Conservation (phyloP, 2,797 vertebrate genomes). For the Spinus pinus region DNA sequence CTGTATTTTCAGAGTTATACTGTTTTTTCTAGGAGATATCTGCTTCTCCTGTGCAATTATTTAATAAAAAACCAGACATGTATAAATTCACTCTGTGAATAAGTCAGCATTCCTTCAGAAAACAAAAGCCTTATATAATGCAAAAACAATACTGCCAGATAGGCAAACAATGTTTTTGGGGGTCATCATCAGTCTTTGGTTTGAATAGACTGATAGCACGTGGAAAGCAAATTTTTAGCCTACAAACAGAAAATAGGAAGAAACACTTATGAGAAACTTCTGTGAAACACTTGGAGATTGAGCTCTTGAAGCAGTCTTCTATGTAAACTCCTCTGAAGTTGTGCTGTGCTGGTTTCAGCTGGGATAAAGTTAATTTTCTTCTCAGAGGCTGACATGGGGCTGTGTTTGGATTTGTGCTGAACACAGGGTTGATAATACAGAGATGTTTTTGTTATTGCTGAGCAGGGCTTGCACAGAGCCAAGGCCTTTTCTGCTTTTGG, state of each 20-base stretch:
- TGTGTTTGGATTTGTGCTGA: not conserved
- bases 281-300: not conserved
- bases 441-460: not conserved
- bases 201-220: not conserved
- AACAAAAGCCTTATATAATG: not conserved
- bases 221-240: not conserved
- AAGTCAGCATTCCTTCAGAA: not conserved
- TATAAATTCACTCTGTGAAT: not conserved
- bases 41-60: not conserved
- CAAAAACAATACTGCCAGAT: not conserved
- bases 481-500: not conserved
- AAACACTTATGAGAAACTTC: not conserved
- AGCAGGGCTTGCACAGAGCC: not conserved
- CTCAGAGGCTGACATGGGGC: accelerated
- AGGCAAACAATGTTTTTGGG: not conserved
- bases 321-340: not conserved
- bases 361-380: not conserved
- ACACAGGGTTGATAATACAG: not conserved
- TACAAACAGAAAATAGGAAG: not conserved
- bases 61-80: not conserved
- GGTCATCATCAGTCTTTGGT: not conserved
- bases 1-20: not conserved
- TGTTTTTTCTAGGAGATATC: not conserved
- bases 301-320: not conserved
- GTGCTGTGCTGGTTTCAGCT: not conserved